Base-by-base conservation (phyloP, 2,888 invertebrate species). In the Spilosoma lubricipeda region DNA sequence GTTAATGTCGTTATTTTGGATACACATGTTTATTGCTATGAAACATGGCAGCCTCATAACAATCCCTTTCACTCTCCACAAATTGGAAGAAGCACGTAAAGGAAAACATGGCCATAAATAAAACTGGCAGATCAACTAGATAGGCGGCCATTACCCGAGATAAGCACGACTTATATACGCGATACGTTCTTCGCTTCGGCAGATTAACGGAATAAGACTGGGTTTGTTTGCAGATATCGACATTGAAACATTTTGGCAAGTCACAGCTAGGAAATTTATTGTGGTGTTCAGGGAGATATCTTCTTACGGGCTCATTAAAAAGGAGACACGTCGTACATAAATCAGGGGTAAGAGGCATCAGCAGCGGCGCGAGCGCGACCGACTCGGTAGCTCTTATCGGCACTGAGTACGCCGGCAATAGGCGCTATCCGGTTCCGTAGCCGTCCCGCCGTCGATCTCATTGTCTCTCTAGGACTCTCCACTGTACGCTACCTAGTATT, bases 261-360 rank as follows among this genome's bases (percentile, higher is more conserved):
- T 93, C 94, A 91, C 93, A 90, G 92, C 89, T 88, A 82, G 90
- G 86, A 93, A 94, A 95, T 95, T 95, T 95, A 95, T 95, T 92
- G 93, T 93, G 90, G 92, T 90, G 90, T 91, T 92, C 92, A 86
- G 89, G 89, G 91, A 92, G 94, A 95, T 95, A 95, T 95, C 95
- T 94, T 95, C 94, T 95, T 95, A 94, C 94, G 89, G 93, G 92
- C 95, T 95, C 95, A 95, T 95, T 95, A 95, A 95, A 95, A 94
- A 95, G 94, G 95, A 95, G 95, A 95, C 94, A 94, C 93, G 94
- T 93, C 94, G 94, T 92, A 94, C 94, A 95, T 95, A 95, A 95
- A 95, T 95, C 95, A 95, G 92, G 91, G 85, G 84, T 88, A 88
- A 91, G 91, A 88, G 91, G 91, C 89, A 90, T 87, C 87, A 90